Evolutionary conservation across 2,113 vertebrate species (phyloP).

Genomic region (Ceyx cyanopectus): DNA sequence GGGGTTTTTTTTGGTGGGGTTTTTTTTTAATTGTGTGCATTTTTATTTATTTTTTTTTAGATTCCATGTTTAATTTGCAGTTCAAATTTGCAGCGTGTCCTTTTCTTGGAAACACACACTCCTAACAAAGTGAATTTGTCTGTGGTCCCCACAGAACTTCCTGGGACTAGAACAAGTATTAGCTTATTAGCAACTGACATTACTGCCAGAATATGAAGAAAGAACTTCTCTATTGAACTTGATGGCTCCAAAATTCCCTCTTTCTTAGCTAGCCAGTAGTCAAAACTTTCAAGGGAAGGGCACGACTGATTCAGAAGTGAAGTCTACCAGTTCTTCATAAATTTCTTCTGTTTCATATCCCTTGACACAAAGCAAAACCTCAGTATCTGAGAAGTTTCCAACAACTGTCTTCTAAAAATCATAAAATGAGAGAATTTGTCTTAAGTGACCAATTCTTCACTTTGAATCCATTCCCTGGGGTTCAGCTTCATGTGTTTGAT

Average conservation of each 20-base stretch:
- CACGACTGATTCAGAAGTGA: not conserved
- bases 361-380: not conserved
- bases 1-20: no score
- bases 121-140: not conserved
- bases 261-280: not conserved
- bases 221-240: not conserved
- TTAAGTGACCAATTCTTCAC: not conserved
- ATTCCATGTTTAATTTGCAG: not conserved
- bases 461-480: not conserved
- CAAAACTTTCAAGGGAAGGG: not conserved
- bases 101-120: not conserved
- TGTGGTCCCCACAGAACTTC: not conserved
- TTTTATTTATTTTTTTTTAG: not conserved
- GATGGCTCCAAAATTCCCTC: not conserved
- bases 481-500: not conserved
- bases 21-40: not conserved
- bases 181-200: not conserved
- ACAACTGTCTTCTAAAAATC: not conserved
- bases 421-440: not conserved
- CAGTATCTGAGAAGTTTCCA: not conserved
- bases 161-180: not conserved
- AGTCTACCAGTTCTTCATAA: not conserved
- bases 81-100: not conserved
- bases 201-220: not conserved
- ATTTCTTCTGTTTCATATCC: not conserved